Conservation (phyloP, 2,888 invertebrate species). For the Heteromurus nitidus region DNA sequence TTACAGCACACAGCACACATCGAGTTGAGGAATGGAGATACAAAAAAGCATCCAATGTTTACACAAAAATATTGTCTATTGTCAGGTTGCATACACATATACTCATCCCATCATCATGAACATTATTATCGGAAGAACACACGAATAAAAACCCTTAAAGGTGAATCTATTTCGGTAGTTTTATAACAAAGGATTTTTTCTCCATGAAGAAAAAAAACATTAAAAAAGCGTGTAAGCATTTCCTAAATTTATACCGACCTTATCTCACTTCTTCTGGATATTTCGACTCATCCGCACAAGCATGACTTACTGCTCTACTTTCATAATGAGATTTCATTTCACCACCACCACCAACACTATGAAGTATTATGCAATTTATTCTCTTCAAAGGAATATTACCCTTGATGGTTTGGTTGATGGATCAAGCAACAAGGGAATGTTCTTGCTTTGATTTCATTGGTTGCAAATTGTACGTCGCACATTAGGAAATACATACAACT, state of each 20-base stretch:
- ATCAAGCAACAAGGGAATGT: background rate
- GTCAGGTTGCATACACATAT: background rate
- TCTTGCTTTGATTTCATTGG: background rate
- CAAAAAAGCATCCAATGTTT: background rate
- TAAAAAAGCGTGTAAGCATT: background rate
- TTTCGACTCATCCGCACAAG: background rate
- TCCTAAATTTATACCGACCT: background rate
- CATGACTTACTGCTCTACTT: background rate
- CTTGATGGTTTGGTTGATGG: background rate
- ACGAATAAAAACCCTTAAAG: conserved; percentile 11
- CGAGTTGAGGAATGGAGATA: background rate
- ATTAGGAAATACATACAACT: background rate
- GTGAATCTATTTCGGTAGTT: conserved; percentile 6
- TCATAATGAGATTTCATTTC: too few species aligned
- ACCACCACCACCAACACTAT: background rate
- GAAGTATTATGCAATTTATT: conserved; percentile 5
- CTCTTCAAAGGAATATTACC: background rate
- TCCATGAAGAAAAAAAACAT: background rate
- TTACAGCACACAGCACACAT: background rate
- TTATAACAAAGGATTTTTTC: conserved; percentile 10
- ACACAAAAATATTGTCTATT: background rate
- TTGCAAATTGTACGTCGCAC: background rate
- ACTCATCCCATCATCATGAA: background rate
- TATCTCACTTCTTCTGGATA: background rate
- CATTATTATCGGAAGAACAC: background rate